These are phyloP conservation scores for Sitophilus oryzae DNA, from an alignment of 1,140 invertebrate genomes.

Conservation along the genomic window DNA sequence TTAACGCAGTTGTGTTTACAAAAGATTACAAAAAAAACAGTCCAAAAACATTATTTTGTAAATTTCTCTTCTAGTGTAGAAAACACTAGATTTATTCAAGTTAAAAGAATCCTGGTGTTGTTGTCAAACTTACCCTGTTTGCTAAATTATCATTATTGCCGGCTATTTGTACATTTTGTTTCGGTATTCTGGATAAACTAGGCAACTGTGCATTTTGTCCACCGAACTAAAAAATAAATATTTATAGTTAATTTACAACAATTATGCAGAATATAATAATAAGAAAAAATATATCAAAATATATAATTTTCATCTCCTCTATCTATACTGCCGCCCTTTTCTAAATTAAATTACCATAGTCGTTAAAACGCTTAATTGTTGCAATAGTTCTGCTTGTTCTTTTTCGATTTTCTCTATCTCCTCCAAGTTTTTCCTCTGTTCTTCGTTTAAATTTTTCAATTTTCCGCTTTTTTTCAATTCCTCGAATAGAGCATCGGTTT, in stretches of 20 bases:
- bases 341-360: slow-evolving; percentile 33
- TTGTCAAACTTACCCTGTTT: slow-evolving; percentile 34
- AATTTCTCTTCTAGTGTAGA: too few species aligned
- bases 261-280: background rate
- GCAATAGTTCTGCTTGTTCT: slow-evolving; percentile 40
- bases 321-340: too few species aligned
- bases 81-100: too few species aligned
- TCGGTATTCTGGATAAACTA: background rate
- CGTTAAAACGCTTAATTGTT: slow-evolving; percentile 39
- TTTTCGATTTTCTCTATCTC: slow-evolving; percentile 36
- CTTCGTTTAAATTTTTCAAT: slow-evolving; percentile 34
- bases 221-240: slow-evolving; percentile 16
- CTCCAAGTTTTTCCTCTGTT: slow-evolving; percentile 40
- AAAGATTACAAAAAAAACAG: too few species aligned
- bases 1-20: too few species aligned
- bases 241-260: background rate
- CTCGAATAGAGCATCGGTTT: slow-evolving; percentile 16
- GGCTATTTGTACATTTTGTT: background rate
- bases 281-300: background rate
- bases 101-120: too few species aligned
- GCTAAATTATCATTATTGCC: slow-evolving; percentile 27
- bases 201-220: slow-evolving; percentile 8
- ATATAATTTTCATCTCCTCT: background rate
- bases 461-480: slow-evolving; percentile 21
- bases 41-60: too few species aligned